A percentile compares a stretch with the other conserved stretches of the same genome.
Evolutionary conservation across 2,888 invertebrate genomes (phyloP).

Genomic region (Drosophila buzzatii): DNA sequence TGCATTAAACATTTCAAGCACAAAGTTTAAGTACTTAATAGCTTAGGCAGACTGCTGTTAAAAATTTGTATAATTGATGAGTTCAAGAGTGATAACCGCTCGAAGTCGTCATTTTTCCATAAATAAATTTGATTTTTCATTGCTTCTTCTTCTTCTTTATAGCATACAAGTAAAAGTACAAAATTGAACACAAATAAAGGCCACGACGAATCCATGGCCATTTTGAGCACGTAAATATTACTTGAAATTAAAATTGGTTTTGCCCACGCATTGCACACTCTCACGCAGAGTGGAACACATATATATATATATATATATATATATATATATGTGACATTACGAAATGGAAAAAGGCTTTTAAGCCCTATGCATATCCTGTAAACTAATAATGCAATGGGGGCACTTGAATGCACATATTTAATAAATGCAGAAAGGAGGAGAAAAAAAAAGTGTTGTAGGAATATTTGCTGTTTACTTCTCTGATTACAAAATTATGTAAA

Average conservation of each 20-base stretch:
- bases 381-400: neutral
- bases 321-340: conserved; percentile 5
- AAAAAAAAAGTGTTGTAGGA: no score
- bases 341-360: conserved; percentile 39
- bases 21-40: no score
- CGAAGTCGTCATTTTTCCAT: no score
- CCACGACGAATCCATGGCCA: conserved; percentile 45
- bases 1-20: no score
- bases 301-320: neutral
- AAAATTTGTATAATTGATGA: no score
- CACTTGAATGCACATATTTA: neutral
- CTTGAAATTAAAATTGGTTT: conserved; percentile 67
- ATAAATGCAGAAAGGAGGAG: neutral
- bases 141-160: no score
- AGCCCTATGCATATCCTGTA: neutral
- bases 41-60: no score
- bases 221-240: conserved; percentile 65
- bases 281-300: neutral
- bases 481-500: no score
- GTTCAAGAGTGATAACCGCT: no score
- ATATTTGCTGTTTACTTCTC: no score
- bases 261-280: conserved; percentile 21
- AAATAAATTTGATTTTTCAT: no score
- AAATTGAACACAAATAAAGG: conserved; percentile 25
- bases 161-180: conserved; percentile 19